phyloP scores from a whole-genome alignment of 1,140 invertebrate genomes.

The Hycleus cichorii region DNA sequence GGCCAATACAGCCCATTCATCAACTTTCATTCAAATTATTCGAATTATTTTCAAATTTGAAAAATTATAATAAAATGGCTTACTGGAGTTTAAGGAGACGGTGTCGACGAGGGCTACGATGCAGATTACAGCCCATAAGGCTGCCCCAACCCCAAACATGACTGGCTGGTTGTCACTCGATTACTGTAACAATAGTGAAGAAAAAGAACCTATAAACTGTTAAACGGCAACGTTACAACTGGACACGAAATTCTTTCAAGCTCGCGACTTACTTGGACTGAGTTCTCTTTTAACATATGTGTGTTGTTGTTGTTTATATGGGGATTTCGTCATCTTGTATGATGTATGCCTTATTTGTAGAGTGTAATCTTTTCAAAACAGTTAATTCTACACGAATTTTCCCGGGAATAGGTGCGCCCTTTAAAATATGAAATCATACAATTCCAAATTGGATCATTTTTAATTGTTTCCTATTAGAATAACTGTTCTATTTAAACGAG shows the following conservation, averaged over 20 bases:
- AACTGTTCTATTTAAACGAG: neutral
- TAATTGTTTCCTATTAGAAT: neutral
- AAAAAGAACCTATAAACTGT: no score
- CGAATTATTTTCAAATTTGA: no score
- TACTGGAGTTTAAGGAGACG: constrained; percentile 1
- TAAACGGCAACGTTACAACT: no score
- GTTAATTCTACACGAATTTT: neutral
- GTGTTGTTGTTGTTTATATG: neutral
- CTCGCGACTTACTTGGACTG: constrained; percentile 6
- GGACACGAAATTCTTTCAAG: neutral
- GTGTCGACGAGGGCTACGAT: neutral
- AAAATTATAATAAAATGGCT: neutral
- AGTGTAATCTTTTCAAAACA: neutral
- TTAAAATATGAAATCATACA: no score
- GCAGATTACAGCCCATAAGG: neutral
- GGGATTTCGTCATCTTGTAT: constrained; percentile 6
- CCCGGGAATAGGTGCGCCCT: neutral
- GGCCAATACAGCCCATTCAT: no score
- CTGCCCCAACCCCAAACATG: neutral
- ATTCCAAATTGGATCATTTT: neutral
- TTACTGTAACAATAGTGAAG: no score
- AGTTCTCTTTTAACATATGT: constrained; percentile 6
- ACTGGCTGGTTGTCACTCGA: no score
- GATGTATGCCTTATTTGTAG: constrained; percentile 4
- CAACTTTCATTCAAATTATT: no score